Evolutionary conservation across 2,797 vertebrate species (phyloP).

Genomic region (Otus scops): DNA sequence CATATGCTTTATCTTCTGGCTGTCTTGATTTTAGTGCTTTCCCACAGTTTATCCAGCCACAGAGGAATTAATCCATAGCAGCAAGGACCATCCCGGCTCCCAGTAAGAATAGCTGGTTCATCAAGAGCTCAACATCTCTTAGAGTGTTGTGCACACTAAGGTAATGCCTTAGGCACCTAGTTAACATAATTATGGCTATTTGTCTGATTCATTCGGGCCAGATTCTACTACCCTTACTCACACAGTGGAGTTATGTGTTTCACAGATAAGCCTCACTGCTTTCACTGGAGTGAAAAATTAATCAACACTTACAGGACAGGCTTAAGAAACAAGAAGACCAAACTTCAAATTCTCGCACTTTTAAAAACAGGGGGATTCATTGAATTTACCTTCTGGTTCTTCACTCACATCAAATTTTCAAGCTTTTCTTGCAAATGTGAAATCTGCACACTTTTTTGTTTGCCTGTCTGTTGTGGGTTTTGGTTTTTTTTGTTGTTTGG

Average conservation of each 20-base stretch:
- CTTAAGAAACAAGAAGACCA: not conserved
- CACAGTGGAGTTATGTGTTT: not conserved
- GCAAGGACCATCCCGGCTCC: not conserved
- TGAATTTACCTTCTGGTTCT: not conserved
- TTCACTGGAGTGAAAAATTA: not conserved
- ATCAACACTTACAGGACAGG: not conserved
- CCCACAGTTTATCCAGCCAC: not conserved
- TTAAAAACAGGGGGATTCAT: not conserved
- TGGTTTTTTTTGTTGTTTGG: not conserved
- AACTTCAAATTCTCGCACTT: not conserved
- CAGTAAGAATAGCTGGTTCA: not conserved
- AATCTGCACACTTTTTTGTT: not conserved
- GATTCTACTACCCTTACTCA: conserved; percentile 10
- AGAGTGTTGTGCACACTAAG: not conserved
- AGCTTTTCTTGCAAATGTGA: not conserved
- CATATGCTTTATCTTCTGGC: not conserved
- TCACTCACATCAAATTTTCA: not conserved
- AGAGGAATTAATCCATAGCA: not conserved
- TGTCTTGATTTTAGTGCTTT: not conserved
- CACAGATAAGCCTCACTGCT: not conserved
- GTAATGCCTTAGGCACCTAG: not conserved
- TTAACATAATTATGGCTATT: conserved; percentile 35
- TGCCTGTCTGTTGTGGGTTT: not conserved
- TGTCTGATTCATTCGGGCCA: conserved; percentile 9
- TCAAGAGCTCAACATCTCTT: not conserved